Percentiles rank a stretch among this genome's conserved stretches.
Evolutionary conservation across 2,113 vertebrate genomes (phyloP).

Genomic region (Patagioenas fasciata): DNA sequence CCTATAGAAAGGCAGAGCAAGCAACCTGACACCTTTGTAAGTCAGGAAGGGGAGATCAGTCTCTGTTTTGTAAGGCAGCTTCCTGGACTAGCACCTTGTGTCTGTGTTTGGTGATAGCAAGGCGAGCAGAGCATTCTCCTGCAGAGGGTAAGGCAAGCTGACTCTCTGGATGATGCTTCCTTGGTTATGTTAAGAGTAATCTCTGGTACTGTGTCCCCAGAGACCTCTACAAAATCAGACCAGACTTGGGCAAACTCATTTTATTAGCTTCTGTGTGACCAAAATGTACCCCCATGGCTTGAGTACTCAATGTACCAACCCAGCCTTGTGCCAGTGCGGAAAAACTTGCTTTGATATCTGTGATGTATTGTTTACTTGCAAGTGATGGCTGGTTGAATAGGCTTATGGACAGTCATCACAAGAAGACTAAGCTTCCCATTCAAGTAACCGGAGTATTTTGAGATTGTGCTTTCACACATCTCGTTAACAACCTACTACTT

Average conservation of each 20-base stretch:
- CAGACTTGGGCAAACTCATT: background rate
- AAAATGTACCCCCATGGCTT: background rate
- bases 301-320: background rate
- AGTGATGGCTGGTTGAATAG: background rate
- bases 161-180: background rate
- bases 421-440: background rate
- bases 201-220: background rate
- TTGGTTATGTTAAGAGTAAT: background rate
- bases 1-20: background rate
- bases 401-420: background rate
- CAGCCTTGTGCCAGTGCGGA: background rate
- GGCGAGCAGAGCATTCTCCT: background rate
- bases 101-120: background rate
- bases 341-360: background rate
- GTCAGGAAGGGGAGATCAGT: background rate
- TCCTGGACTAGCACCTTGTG: background rate
- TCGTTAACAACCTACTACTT: background rate
- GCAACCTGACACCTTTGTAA: background rate
- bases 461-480: background rate
- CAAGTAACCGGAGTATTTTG: background rate
- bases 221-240: background rate
- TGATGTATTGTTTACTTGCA: background rate
- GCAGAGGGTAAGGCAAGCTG: background rate
- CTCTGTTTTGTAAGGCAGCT: background rate
- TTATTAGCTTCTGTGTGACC: background rate